Base-by-base conservation (phyloP, 2,797 vertebrate species). In the Pseudomugil tenellus region DNA sequence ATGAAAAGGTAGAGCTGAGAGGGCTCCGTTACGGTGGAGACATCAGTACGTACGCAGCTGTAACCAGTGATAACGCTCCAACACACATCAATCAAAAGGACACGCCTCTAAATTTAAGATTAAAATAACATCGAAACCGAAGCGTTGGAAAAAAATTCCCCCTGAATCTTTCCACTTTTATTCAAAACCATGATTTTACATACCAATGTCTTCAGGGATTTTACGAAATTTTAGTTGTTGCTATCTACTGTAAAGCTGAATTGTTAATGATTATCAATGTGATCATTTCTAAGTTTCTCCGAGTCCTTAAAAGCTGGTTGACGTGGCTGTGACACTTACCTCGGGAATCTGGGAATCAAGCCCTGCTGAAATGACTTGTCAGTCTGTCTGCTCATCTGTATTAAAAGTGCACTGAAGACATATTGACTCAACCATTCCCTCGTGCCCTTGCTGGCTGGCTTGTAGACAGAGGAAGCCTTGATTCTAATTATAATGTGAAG, bases 401-500 rank as follows among this genome's bases (percentile, higher is more conserved):
- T 92, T 90, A 91, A 88, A 91, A 91, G 84, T 88, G 88, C 79
- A 83, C 72, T 73, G 84, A 80, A 89, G 89, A 92, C 80, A 85
- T 87, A 92, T 91, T 89, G 91, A 90, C 86, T 91, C 86, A 90
- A 80, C 79, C 83, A 84, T 92, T 81, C 82, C 77, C 71, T 74
- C 89, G 84, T 91, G 87, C 89, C 87, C 83, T 92, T 89, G 79
- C 87, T 92, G 79, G 85, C 84, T 89, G 82, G 81, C 86, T 87
- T 72, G 75, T 80, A 77, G 77, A 90, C 82, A 78, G 80, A 88
- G 70, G 64, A 80, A 87, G 83, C 83, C 86, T 87, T 81, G 74
- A 84, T 91, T 89, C 85, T 92, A 91, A 93, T 93, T 91, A 89
- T 89, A 89, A 89, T 87, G 79, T 80, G 78, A 90, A 93, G 90